Base-by-base conservation (phyloP, 2,797 vertebrate genomes). In the Apodemus agrarius region DNA sequence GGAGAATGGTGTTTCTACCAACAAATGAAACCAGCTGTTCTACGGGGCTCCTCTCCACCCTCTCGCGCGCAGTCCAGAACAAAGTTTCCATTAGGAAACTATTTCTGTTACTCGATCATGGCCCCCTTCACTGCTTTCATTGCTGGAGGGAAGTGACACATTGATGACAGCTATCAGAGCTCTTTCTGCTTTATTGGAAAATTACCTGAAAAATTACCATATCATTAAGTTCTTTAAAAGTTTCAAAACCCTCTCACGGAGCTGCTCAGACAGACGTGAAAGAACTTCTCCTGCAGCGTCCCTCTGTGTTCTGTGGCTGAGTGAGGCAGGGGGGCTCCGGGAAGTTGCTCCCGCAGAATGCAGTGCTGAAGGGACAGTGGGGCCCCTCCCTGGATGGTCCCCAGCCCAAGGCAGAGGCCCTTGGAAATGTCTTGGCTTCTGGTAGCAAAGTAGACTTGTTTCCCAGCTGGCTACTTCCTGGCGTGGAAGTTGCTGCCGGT, bases 141-240 rank as follows among this genome's bases (percentile, higher is more conserved):
- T 92, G 75, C 75, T 95, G 21, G 91, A 90, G 75, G 37, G 67
- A 92, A 92, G 57, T 96, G 94, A 96, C 91, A 96, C n/a, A 31
- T 78, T 96, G 92, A 94, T 97, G 93, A 95, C 83, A 98, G 95
- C 91, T 97, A 94, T 95, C 96, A 96, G 94, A 96, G 95, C 61
- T 91, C 83, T 97, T 94, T 31, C 74, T 74, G 91, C 65, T 95
- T 96, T 91, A 95, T 67, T 79, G 81, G 89, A 96, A 97, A 97
- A 86, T 91, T 61, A 91, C 75, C 92, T 96, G 94, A 94, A 95
- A 96, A 97, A 96, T 96, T 97, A 96, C 59, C 96, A 90, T 92
- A 92, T 92, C 92, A 97, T 97, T 97, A 96, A 92, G 93, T 61
- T 93, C 67, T 95, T 91, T 72, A 94, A 92, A 89, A 89, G 59